A percentile compares a stretch with the other conserved stretches of the same genome.
phyloP scores from a whole-genome alignment of 2,113 vertebrate species.

The Dipodomys merriami region DNA sequence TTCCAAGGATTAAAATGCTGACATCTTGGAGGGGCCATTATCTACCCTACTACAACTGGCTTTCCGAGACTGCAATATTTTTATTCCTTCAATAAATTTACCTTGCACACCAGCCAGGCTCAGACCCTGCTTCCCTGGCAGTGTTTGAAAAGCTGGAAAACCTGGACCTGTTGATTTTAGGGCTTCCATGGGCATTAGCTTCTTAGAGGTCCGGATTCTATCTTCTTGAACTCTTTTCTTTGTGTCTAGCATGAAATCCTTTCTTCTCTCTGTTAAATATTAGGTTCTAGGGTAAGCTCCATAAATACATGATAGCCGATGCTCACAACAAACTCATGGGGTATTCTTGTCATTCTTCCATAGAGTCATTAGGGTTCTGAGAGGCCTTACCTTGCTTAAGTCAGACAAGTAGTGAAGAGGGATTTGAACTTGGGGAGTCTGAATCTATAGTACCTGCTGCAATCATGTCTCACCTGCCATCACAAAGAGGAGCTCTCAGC shows the following conservation, averaged over 20 bases:
- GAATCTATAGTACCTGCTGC: neutral
- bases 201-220: neutral
- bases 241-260: neutral
- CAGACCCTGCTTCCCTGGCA: no score
- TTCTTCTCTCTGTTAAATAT: neutral
- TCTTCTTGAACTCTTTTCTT: neutral
- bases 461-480: neutral
- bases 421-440: neutral
- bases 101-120: neutral
- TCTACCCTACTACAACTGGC: no score
- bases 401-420: neutral
- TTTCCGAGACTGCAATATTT: neutral
- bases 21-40: neutral
- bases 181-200: neutral
- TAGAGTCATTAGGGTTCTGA: neutral
- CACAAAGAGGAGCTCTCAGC: neutral
- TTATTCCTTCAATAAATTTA: neutral
- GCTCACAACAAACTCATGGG: no score
- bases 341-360: neutral
- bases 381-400: neutral
- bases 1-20: neutral
- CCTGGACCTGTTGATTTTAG: neutral
- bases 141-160: neutral
- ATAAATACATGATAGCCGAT: no score
- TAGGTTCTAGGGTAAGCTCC: neutral